phyloP scores from a whole-genome alignment of 2,888 invertebrate species.

The Phanerotoma sp. region DNA sequence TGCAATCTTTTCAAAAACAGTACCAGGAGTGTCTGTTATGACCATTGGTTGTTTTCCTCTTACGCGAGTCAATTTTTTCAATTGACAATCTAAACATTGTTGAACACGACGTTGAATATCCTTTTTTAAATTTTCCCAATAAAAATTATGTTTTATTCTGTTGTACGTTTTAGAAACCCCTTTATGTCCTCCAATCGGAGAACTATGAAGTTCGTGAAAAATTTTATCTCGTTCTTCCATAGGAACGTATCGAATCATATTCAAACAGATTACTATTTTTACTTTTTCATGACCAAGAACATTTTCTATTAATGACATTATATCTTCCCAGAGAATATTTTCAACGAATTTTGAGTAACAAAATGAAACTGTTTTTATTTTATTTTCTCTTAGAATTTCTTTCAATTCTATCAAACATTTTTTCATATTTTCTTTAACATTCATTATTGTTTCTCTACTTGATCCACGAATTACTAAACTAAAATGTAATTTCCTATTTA shows the following conservation, averaged over 20 bases:
- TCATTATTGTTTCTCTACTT: neutral
- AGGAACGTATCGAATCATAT: neutral
- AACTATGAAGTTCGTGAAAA: conserved; percentile 4
- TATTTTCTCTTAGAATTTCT: neutral
- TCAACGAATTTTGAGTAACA: neutral
- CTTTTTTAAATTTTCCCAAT: conserved; percentile 17
- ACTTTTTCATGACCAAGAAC: neutral
- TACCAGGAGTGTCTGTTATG: conserved; percentile 19
- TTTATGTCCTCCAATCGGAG: conserved; percentile 6
- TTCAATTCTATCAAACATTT: neutral
- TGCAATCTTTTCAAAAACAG: conserved; percentile 20
- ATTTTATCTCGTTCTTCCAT: neutral
- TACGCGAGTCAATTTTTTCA: conserved; percentile 12
- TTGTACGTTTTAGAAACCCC: conserved; percentile 22
- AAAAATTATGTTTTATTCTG: conserved; percentile 12
- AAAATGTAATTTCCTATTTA: neutral
- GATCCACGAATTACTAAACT: neutral
- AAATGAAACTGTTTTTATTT: neutral
- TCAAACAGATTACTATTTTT: conserved; percentile 1
- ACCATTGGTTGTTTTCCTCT: conserved; percentile 23
- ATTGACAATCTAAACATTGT: conserved; percentile 14
- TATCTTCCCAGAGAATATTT: neutral
- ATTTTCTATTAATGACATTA: neutral
- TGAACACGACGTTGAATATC: conserved; percentile 14
- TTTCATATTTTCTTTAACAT: neutral